Conservation (phyloP, 2,888 invertebrate genomes). For the Perizoma affinitatum region DNA sequence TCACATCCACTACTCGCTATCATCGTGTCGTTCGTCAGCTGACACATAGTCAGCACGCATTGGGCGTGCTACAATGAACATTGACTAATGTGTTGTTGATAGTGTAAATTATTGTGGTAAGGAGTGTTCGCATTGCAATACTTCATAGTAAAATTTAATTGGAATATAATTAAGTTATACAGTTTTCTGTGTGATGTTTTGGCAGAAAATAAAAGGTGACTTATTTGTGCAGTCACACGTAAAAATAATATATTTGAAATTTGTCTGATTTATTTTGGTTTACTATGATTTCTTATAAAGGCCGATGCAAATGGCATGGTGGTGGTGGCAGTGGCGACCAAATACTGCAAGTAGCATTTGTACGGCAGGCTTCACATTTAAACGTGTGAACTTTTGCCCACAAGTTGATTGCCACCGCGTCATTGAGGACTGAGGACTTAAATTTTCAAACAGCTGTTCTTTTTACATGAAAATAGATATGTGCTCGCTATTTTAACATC, state of each 20-base stretch:
- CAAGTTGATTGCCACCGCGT: no score
- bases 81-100: constrained; percentile 26
- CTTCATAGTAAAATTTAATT: no score
- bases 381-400: no score
- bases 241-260: neutral
- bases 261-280: neutral
- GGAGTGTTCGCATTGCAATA: constrained; percentile 7
- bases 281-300: no score
- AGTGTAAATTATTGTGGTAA: constrained; percentile 18
- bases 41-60: constrained; percentile 71
- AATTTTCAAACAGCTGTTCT: neutral
- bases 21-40: constrained; percentile 61
- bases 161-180: no score
- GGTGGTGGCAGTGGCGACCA: no score
- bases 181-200: no score
- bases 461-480: neutral
- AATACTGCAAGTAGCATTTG: no score
- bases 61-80: constrained; percentile 58
- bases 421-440: no score
- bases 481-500: constrained; percentile 10
- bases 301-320: no score
- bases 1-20: constrained; percentile 65
- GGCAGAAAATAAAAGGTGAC: no score
- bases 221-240: neutral
- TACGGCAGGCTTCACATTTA: no score